Conservation (phyloP, 2,888 invertebrate genomes). For the Stegophylla sp. region DNA sequence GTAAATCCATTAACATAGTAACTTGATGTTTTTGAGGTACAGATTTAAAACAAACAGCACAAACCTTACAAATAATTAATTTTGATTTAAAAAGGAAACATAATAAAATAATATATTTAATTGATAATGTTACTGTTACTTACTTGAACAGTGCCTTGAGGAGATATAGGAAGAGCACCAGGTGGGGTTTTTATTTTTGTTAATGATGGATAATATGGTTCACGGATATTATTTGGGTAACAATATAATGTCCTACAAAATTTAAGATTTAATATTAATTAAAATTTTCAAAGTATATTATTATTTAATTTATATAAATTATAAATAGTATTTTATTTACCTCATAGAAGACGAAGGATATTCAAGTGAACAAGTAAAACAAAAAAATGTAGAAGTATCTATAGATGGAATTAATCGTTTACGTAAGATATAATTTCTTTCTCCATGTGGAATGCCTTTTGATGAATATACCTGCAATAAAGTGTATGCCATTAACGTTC, state of each 20-base stretch:
- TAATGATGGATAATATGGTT: constrained; percentile 90
- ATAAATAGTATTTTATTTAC: constrained; percentile 65
- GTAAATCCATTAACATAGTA: constrained; percentile 63
- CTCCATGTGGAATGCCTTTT: constrained; percentile 76
- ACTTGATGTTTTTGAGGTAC: constrained; percentile 80
- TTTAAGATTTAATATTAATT: background rate
- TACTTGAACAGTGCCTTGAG: constrained; percentile 72
- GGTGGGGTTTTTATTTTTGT: constrained; percentile 79
- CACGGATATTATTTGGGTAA: constrained; percentile 64
- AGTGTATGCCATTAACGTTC: too few species aligned
- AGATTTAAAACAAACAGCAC: constrained; percentile 83
- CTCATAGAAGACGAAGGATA: constrained; percentile 81
- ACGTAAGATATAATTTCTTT: constrained; percentile 81
- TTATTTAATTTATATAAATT: too few species aligned
- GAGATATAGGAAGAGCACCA: constrained; percentile 87
- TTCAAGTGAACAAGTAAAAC: constrained; percentile 86
- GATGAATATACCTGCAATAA: constrained; percentile 68
- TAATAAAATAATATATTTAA: background rate
- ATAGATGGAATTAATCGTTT: constrained; percentile 75
- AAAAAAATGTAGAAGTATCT: constrained; percentile 79
- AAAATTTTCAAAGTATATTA: too few species aligned
- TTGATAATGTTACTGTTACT: background rate
- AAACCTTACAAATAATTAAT: constrained; percentile 70
- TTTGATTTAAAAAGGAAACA: constrained; percentile 37
- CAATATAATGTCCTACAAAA: constrained; percentile 58